phyloP scores from a whole-genome alignment of 2,888 invertebrate genomes.

The Baccha elongata region DNA sequence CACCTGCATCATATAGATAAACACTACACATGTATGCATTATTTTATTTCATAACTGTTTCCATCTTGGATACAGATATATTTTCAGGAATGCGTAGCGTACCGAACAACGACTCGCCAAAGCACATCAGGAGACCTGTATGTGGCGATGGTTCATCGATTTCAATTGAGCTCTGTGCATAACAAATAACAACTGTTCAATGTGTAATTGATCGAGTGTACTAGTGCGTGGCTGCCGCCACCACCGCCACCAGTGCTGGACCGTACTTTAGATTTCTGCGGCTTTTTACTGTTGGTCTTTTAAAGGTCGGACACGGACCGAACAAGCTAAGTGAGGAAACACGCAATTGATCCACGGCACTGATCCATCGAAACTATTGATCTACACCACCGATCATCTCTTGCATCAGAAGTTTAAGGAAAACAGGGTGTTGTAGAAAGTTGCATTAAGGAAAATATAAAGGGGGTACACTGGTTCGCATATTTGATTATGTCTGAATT shows the following conservation, averaged over 20 bases:
- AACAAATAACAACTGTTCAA: constrained; percentile 68
- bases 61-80: constrained; percentile 56
- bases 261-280: background rate
- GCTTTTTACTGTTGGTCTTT: background rate
- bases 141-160: constrained; percentile 59
- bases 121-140: constrained; percentile 30
- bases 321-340: constrained; percentile 51
- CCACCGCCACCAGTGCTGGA: background rate
- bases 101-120: constrained; percentile 24
- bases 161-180: constrained; percentile 64
- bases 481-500: no score
- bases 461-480: no score
- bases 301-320: constrained; percentile 53
- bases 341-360: constrained; percentile 49
- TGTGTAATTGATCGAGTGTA: constrained; percentile 71
- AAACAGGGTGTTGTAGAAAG: constrained; percentile 10
- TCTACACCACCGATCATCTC: constrained; percentile 21
- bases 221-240: constrained; percentile 6
- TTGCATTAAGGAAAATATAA: no score
- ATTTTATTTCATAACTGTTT: constrained; percentile 72
- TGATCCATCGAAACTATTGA: constrained; percentile 43
- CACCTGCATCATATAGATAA: constrained; percentile 13
- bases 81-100: constrained; percentile 59
- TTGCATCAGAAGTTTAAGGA: background rate
- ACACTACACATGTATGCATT: constrained; percentile 36